A percentile compares a stretch with the other conserved stretches of the same genome.
Conservation (phyloP, 2,888 invertebrate species). For the Dastarcus helophoroides region DNA sequence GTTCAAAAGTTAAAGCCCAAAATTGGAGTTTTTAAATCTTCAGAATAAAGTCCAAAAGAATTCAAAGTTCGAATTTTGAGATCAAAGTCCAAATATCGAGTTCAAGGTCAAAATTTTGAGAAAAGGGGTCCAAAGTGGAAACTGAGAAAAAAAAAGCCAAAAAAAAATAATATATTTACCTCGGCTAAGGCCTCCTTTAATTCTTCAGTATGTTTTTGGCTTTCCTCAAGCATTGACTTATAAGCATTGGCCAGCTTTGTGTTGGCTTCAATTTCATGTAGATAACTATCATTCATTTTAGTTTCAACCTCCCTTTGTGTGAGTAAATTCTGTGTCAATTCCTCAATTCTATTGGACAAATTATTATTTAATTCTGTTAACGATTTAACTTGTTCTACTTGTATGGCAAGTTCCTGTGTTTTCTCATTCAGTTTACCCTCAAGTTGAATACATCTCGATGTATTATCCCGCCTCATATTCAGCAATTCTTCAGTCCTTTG, state of each 20-base stretch:
- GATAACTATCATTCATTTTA: slow-evolving; percentile 53
- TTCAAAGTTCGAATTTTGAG: no score
- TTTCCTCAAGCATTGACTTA: slow-evolving; percentile 69
- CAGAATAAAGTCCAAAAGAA: no score
- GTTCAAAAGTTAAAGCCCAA: no score
- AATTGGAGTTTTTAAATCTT: no score
- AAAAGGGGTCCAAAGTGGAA: no score
- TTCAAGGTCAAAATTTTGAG: no score
- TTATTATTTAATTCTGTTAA: slow-evolving; percentile 60
- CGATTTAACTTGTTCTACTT: slow-evolving; percentile 56
- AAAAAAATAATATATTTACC: slow-evolving; percentile 18
- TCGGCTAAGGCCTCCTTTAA: slow-evolving; percentile 66
- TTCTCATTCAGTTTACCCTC: slow-evolving; percentile 70
- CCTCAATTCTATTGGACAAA: slow-evolving; percentile 55
- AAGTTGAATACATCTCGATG: slow-evolving; percentile 49
- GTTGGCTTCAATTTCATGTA: slow-evolving; percentile 77
- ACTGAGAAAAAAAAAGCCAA: no score
- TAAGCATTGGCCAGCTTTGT: slow-evolving; percentile 74
- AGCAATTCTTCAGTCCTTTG: slow-evolving; percentile 68
- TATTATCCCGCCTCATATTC: slow-evolving; percentile 62
- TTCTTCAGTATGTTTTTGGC: slow-evolving; percentile 65
- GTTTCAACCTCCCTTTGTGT: slow-evolving; percentile 53
- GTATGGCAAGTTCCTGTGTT: slow-evolving; percentile 64
- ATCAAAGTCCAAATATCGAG: no score
- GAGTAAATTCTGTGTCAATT: slow-evolving; percentile 55